A percentile compares a stretch with the other conserved stretches of the same genome.
phyloP scores from a whole-genome alignment of 2,113 vertebrate species.

The Glareola pratincola region DNA sequence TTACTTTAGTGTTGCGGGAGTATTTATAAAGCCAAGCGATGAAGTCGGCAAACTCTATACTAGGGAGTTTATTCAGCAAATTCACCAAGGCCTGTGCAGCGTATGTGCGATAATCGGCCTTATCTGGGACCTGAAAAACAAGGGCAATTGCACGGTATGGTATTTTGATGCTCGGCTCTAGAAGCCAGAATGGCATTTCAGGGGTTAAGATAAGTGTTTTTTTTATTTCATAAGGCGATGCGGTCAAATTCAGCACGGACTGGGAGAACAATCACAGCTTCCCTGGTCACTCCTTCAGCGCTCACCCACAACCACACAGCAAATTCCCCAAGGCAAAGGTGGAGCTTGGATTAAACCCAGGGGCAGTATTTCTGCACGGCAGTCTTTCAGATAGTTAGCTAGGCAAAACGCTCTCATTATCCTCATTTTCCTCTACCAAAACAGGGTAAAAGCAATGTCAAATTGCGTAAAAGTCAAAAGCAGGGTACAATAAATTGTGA shows the following conservation, averaged over 20 bases:
- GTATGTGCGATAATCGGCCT: constrained; percentile 81
- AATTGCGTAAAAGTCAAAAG: background rate
- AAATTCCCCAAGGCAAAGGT: background rate
- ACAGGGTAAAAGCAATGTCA: background rate
- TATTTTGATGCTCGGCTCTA: background rate
- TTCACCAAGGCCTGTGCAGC: constrained; percentile 83
- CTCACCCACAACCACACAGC: background rate
- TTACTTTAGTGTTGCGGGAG: constrained; percentile 82
- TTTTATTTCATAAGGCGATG: background rate
- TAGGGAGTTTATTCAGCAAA: constrained; percentile 77
- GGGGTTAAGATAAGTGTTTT: background rate
- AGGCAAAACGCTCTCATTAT: background rate
- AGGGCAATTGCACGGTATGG: background rate
- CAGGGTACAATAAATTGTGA: background rate
- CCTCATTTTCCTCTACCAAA: background rate
- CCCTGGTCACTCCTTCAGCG: background rate
- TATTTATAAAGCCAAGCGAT: constrained; percentile 85
- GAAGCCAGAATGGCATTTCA: background rate
- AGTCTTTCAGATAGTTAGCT: background rate
- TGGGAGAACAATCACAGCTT: background rate
- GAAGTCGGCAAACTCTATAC: constrained; percentile 80
- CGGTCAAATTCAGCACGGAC: background rate
- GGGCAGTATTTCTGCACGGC: background rate
- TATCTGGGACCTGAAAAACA: constrained; percentile 88
- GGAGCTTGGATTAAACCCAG: background rate